Evolutionary conservation across 2,113 vertebrate species (phyloP), one percentile per base, ranked within the genome.

Genomic region (Cebidichthys violaceus): DNA sequence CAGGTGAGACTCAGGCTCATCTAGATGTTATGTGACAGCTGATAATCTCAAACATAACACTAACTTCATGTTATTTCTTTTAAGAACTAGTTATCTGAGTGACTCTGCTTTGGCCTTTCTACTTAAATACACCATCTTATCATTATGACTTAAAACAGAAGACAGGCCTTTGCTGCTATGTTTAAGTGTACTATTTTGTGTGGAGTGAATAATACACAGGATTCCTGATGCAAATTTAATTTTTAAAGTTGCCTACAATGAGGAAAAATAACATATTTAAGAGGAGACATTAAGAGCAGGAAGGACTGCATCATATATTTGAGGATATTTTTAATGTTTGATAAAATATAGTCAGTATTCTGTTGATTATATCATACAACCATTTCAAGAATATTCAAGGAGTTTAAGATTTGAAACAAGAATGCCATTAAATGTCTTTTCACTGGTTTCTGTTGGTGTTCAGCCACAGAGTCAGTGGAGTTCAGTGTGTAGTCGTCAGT

Each of bases 401-500:
- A 59, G 17, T 41, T 41, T 2, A 27, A 27, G 37, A 57, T n/a
- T 35, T 31, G 9, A 50, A 31, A 18, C 3, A 11, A 57, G 54
- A 59, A 59, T 15, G 15, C 4, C 24, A 59, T 29, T 59, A 6
- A 59, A 55, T 55, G 52, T n/a, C 1, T 29, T 22, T 67, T 57
- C 15, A 10, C 24, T 83, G 39, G 60, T 81, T 79, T 76, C 2
- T 69, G 6, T 47, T 27, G 11, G 18, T 78, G 55, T 90, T 45
- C 54, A n/a, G 75, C 33, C 62, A 54, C 47, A 67, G 69, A 74
- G 77, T 75, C 54, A 61, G 47, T 70, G 55, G 35, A 76, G 72
- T 77, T 83, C 59, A 83, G 73, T 31, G 76, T 60, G 68, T 55
- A 69, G 64, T 74, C 83, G 75, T 74, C 79, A 67, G 68, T 85